phyloP scores from a whole-genome alignment of 2,797 vertebrate species.

The Allochrocebus solatus region DNA sequence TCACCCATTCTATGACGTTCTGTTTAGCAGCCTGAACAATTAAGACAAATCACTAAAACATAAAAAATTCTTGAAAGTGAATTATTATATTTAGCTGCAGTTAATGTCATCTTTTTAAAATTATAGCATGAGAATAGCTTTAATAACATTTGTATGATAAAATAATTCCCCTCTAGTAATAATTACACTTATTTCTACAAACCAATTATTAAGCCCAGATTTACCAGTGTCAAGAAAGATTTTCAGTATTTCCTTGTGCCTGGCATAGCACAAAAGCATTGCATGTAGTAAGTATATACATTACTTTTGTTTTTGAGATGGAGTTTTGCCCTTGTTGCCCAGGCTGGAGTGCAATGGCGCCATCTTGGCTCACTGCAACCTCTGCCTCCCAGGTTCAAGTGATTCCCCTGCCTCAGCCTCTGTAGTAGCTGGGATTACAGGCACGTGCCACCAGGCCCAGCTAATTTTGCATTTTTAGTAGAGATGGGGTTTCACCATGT shows the following conservation, averaged over 20 bases:
- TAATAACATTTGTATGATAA: background rate
- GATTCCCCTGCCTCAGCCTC: no score
- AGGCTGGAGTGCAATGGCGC: no score
- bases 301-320: background rate
- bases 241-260: background rate
- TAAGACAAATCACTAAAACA: background rate
- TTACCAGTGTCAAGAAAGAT: background rate
- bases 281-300: fast-evolving
- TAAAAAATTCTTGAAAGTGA: background rate
- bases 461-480: no score
- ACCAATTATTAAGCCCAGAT: background rate
- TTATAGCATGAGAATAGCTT: background rate
- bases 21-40: background rate
- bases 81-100: background rate
- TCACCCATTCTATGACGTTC: no score
- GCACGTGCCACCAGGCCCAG: no score
- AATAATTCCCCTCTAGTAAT: background rate
- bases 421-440: no score
- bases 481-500: no score
- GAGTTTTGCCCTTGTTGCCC: no score
- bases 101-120: background rate
- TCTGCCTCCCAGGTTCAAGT: no score
- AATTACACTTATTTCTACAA: background rate
- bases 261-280: background rate
- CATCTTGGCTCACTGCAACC: no score